Evolutionary conservation across 2,113 vertebrate species (phyloP), one percentile per base, ranked within the genome.

Genomic region (Myxocyprinus asiaticus): DNA sequence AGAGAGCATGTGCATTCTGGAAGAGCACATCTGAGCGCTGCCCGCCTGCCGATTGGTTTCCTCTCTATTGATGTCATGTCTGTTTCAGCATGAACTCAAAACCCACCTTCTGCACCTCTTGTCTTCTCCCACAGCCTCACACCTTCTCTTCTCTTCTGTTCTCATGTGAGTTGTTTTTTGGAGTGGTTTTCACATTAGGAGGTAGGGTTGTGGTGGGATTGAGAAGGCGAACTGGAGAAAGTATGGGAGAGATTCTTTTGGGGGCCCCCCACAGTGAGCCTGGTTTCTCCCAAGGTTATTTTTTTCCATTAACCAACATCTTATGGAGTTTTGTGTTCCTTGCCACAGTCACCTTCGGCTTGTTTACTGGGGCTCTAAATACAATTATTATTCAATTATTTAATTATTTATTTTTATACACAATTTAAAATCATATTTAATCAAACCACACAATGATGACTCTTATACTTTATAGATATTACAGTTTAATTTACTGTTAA

Each of bases 211-310:
- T 7, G 58, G 71, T 15, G 9, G 8, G 47, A 33, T 61, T n/a
- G 11, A 59, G 15, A 64, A 48, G 55, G 51, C 6, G 17, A 42
- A 3, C n/a, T 7, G 7, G 22, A 43, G 63, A 17, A 53, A 51
- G 33, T 6, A 58, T 50, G 17, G n/a, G 58, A 74, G 62, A 62
- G 74, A 50, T 43, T 47, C 74, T 76, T 5, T 33, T 4, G 61
- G 70, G 51, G 7, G 74, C 74, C 58, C 45, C 45, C 14, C 64
- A 69, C 55, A 66, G 51, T 56, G 58, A 53, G 77, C 77, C 61
- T 74, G 22, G 17, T 72, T 33, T 1, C 22, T 33, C 22, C 22
- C 22, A 1, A 33, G 22, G 22, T 3, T 33, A 33, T 33, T 33
- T 1, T 33, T 33, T 3, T 33, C 22, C 22, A 33, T 33, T 33